Conservation (phyloP, 2,797 vertebrate species). For the Pseudochromis fuscus region DNA sequence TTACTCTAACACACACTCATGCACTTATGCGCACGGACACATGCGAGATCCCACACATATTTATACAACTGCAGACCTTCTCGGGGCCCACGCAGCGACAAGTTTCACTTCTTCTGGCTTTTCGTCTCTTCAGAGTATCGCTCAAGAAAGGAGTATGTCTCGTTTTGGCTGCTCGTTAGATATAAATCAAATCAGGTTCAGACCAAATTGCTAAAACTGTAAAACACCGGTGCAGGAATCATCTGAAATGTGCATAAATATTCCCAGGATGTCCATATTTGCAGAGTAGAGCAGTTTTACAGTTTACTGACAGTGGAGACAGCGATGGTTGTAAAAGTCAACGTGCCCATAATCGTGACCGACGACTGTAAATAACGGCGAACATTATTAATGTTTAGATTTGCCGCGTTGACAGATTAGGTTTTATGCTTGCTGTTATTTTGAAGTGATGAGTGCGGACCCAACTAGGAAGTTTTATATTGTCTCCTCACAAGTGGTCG, state of each 20-base stretch:
- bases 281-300: neutral
- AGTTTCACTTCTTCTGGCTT: slow-evolving; percentile 13
- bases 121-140: slow-evolving; percentile 9
- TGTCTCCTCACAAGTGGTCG: neutral
- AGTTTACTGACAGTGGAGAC: neutral
- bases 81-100: neutral
- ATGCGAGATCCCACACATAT: neutral
- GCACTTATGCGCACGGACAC: neutral
- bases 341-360: neutral
- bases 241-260: neutral
- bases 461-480: neutral
- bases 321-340: neutral
- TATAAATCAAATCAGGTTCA: slow-evolving; percentile 19
- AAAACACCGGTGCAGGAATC: neutral
- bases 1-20: slow-evolving; percentile 20
- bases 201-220: neutral
- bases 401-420: neutral
- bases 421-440: neutral
- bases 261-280: neutral
- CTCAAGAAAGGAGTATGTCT: neutral
- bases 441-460: neutral
- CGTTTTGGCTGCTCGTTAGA: slow-evolving; percentile 12
- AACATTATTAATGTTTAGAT: neutral
- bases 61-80: neutral
- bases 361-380: neutral